phyloP scores from a whole-genome alignment of 2,797 vertebrate genomes.

The Protonibea diacanthus region DNA sequence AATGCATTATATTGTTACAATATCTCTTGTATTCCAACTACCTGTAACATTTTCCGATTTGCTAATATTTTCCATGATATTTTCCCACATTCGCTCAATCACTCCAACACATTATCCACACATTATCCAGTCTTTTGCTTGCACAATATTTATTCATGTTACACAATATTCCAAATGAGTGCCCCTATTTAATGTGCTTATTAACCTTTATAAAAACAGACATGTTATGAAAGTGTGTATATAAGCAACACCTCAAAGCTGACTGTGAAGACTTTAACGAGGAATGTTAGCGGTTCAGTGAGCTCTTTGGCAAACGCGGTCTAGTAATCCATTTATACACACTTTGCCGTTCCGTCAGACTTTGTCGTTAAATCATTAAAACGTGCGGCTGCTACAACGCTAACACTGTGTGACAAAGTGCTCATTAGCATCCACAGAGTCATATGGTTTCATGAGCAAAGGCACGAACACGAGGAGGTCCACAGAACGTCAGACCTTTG shows the following conservation, averaged over 20 bases:
- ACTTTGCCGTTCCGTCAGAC: constrained; percentile 35
- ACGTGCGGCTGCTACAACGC: constrained; percentile 25
- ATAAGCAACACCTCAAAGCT: constrained; percentile 64
- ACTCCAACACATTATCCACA: constrained; percentile 80
- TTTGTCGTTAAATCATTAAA: constrained; percentile 48
- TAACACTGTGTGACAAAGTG: constrained; percentile 42
- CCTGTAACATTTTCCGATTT: constrained; percentile 90
- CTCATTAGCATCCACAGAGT: constrained; percentile 41
- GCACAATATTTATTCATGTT: constrained; percentile 78
- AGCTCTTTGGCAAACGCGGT: constrained; percentile 35
- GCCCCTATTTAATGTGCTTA: constrained; percentile 72
- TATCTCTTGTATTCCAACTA: constrained; percentile 87
- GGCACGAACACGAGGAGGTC: background rate
- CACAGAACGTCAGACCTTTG: background rate
- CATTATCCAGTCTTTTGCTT: constrained; percentile 67
- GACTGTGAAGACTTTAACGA: constrained; percentile 55
- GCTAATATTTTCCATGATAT: constrained; percentile 91
- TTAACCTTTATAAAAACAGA: constrained; percentile 73
- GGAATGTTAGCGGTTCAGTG: constrained; percentile 30
- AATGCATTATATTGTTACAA: constrained; percentile 86
- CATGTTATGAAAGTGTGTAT: constrained; percentile 46
- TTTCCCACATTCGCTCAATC: constrained; percentile 84
- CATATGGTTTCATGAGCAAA: constrained; percentile 12
- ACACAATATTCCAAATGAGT: constrained; percentile 73
- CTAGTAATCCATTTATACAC: constrained; percentile 31